Evolutionary conservation across 2,797 vertebrate species (phyloP), one percentile per base, ranked within the genome.

Genomic region (Sorex maritimensis): DNA sequence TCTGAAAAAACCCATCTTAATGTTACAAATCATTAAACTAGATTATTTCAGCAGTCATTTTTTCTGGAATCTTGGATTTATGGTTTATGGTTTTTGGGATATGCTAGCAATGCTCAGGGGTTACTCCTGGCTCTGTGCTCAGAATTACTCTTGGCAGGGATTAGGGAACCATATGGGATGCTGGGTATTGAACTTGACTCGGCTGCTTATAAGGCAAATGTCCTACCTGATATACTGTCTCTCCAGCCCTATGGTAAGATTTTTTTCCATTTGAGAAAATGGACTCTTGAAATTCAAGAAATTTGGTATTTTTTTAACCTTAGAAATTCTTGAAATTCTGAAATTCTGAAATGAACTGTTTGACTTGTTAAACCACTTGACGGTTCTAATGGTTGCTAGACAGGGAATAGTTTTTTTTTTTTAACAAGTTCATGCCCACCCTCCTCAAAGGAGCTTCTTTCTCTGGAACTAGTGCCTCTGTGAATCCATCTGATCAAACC

Each of bases 311-410:
- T 23, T 19, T 77, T 90, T 34, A 34, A 86, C 87, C 41, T 72
- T 91, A 88, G 75, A 73, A 81, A 78, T 41, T 44, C 19, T 23
- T 28, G 73, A 38, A 52, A 30, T 82, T 88, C 68, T 92, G 72
- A 92, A 79, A 58, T 81, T 88, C 68, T 92, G 72, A 92, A 79
- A 58, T 81, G 67, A 77, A 88, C 8, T 73, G 2, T 77, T 88
- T 81, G 41, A 68, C 61, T 73, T 61, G 61, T 86, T 89, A 74
- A 71, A 15, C 28, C 58, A 83, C 3, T 61, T 44, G 61, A 91
- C 34, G 34, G 34, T 34, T 34, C 34, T 34, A 34, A 34, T 34
- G 52, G 6, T 49, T 41, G 73, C 52, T 77, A 34, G 34, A 34
- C 13, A 7, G 26, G 38, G 79, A 84, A 30, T 55, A 26, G 24